Evolutionary conservation across 2,888 invertebrate genomes (phyloP), one percentile per base, ranked within the genome.

Genomic region (Scaptomyza tumidula): DNA sequence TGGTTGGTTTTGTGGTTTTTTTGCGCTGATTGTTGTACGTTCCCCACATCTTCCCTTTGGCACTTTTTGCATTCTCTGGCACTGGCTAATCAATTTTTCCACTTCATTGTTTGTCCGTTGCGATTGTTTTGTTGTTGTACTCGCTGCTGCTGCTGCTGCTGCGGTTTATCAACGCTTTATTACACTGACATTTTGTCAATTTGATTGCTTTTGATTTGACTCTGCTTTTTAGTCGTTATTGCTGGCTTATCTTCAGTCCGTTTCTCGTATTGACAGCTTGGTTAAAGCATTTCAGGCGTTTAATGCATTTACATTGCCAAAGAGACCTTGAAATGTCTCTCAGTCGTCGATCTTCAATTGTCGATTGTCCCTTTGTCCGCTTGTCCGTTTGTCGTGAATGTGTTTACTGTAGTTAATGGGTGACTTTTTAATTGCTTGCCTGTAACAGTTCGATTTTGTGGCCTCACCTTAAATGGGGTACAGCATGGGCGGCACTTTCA

Each of bases 121-220:
- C 56, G 37, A 46, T 24, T 60, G 41, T 56, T 27, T 14, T 39
- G 39, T 9, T 39, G 24, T 24, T 24, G 24, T 24, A 19, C 19
- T 19, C 19, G 19, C 19, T 41, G n/a, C 43, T 54, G 49, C 46
- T 49, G 56, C 45, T 56, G 61, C 52, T 73, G 53, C 55, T 88
- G 88, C 78, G 84, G 86, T 86, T 89, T 89, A 88, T 89, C 90
- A 89, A 86, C 89, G 90, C 90, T 89, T 90, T 87, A 90, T 89
- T 90, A 86, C 82, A 80, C 80, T 90, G 90, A 90, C 90, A 86
- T 89, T 90, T 88, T 90, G 90, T 90, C 90, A 90, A 90, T 89
- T 89, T 89, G 90, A 90, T 89, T 90, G 89, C 89, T 86, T 87
- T 89, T 89, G 88, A 88, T 88, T 90, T 86, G 75, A 72, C 62